Conservation (phyloP, 1,140 invertebrate genomes). For the Amyelois transitella region DNA sequence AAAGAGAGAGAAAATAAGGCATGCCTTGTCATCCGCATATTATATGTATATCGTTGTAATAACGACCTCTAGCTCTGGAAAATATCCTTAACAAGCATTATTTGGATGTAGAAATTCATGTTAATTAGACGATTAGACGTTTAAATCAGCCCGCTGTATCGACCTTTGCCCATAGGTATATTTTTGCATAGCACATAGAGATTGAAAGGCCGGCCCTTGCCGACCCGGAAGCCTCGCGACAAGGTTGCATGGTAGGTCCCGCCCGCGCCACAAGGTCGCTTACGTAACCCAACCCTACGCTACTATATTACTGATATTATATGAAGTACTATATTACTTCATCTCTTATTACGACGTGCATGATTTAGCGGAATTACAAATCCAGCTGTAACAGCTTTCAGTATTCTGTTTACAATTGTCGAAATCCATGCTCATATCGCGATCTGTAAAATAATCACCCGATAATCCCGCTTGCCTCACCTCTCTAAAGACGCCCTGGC, state of each 20-base stretch:
- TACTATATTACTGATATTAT: constrained; percentile 1
- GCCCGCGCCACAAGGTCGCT: constrained; percentile 20
- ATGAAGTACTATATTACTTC: neutral
- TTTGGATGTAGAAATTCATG: no score
- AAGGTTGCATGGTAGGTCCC: constrained; percentile 62
- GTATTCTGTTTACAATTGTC: no score
- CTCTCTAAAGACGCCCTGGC: no score
- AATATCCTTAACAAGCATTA: no score
- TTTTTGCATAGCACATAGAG: neutral
- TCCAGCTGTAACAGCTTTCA: no score
- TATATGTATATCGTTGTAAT: no score
- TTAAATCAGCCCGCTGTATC: neutral
- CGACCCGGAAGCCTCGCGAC: constrained; percentile 53
- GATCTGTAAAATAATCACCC: no score
- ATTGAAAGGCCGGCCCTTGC: constrained; percentile 44
- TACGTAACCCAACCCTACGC: constrained; percentile 44
- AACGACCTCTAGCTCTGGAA: no score
- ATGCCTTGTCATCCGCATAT: no score
- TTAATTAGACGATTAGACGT: neutral
- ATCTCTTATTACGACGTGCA: neutral
- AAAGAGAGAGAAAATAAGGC: no score
- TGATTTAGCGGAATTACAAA: neutral
- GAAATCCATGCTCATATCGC: no score
- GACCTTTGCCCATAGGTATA: constrained; percentile 6
- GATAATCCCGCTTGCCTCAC: no score